Evolutionary conservation across 2,888 invertebrate species (phyloP).

Genomic region (Dexiosoma caninum): DNA sequence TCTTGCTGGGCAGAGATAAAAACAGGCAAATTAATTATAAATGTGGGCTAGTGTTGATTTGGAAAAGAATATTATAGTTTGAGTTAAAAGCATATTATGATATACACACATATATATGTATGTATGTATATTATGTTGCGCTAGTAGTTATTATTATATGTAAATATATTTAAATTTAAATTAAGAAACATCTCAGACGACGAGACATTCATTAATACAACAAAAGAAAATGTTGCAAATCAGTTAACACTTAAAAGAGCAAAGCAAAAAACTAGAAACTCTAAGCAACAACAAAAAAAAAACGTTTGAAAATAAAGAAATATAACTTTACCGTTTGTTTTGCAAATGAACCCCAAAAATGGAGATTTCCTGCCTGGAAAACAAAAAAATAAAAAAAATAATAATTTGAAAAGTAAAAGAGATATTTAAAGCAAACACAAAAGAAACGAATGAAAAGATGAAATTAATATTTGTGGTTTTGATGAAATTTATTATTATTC

Average conservation of each 20-base stretch:
- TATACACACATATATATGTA: no score
- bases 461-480: constrained; percentile 31
- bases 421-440: constrained; percentile 39
- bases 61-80: no score
- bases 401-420: constrained; percentile 65
- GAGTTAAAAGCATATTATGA: no score
- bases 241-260: neutral
- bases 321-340: constrained; percentile 75
- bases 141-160: no score
- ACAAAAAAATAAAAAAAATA: constrained; percentile 72
- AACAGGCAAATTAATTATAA: no score
- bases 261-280: constrained; percentile 42
- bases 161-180: no score
- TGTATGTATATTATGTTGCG: no score
- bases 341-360: constrained; percentile 77
- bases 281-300: constrained; percentile 60
- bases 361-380: constrained; percentile 77
- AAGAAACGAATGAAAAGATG: constrained; percentile 50
- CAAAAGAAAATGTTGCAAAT: neutral
- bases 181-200: neutral
- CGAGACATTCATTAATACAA: neutral
- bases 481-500: neutral
- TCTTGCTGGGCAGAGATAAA: no score
- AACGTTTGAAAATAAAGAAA: constrained; percentile 20
- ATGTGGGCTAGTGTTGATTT: no score